These are phyloP conservation scores for Bombus picipes DNA, from an alignment of 1,140 invertebrate genomes.

Conservation along the genomic window DNA sequence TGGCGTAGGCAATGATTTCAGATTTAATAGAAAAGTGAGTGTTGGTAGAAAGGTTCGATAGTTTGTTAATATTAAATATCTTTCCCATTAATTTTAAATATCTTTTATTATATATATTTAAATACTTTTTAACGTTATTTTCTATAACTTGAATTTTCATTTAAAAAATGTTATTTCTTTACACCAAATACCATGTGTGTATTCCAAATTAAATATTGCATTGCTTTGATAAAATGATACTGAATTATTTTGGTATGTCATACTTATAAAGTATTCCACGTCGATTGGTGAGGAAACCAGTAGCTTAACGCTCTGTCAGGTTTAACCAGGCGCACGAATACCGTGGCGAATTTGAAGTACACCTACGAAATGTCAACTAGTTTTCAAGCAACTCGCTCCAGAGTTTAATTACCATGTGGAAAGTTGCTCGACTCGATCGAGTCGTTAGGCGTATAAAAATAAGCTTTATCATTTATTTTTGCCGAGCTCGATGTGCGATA, in stretches of 20 bases:
- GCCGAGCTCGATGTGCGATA: background rate
- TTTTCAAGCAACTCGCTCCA: conserved; percentile 15
- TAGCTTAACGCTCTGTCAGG: background rate
- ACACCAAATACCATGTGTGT: too few relatives aligned
- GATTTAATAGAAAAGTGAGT: background rate
- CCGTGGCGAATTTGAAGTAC: conserved; percentile 23
- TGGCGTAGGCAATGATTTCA: too few relatives aligned
- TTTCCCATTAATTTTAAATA: too few relatives aligned
- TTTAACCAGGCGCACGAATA: background rate
- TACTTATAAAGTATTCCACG: background rate
- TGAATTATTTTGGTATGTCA: background rate
- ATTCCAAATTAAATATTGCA: background rate
- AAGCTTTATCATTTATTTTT: conserved; percentile 10
- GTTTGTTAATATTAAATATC: background rate
- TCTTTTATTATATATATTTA: too few relatives aligned
- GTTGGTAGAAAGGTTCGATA: background rate
- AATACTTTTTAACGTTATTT: too few relatives aligned
- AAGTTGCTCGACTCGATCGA: conserved; percentile 27
- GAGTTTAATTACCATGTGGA: conserved; percentile 35
- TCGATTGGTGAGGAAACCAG: background rate
- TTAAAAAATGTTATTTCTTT: too few relatives aligned
- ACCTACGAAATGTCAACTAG: conserved; percentile 46
- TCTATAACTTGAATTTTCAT: too few relatives aligned
- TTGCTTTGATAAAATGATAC: background rate
- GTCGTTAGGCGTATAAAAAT: conserved; percentile 4